phyloP scores from a whole-genome alignment of 2,888 invertebrate genomes.

The Glyphotaelius pellucidus region DNA sequence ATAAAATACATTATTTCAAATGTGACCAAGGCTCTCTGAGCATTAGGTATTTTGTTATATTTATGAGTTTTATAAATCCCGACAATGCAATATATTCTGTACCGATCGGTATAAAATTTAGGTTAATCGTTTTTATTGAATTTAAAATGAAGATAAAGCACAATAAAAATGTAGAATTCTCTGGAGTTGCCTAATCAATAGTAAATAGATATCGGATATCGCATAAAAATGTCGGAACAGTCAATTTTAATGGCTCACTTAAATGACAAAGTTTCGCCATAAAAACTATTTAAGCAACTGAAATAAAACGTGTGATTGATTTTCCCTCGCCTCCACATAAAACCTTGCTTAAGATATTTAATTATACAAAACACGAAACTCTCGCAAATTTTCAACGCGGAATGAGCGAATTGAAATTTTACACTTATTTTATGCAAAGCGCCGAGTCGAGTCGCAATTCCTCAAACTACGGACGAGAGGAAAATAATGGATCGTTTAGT shows the following conservation, averaged over 20 bases:
- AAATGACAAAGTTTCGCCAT: constrained; percentile 11
- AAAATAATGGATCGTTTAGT: background rate
- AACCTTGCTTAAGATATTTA: constrained; percentile 7
- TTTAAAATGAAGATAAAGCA: background rate
- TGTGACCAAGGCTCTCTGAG: too few species aligned
- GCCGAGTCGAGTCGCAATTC: background rate
- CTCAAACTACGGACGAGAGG: background rate
- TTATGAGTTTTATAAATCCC: background rate
- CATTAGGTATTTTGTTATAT: background rate
- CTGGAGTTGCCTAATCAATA: background rate
- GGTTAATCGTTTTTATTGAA: background rate
- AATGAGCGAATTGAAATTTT: constrained; percentile 49
- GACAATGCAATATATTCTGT: background rate
- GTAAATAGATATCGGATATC: background rate
- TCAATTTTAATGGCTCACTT: background rate
- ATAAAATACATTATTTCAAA: too few species aligned
- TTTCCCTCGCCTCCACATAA: constrained; percentile 20
- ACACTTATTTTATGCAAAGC: constrained; percentile 49
- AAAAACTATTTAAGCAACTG: constrained; percentile 21
- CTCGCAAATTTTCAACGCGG: constrained; percentile 34
- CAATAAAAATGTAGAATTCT: background rate
- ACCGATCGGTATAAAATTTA: background rate
- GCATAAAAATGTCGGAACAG: background rate
- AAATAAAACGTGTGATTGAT: constrained; percentile 45
- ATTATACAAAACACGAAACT: constrained; percentile 42